Evolutionary conservation across 2,888 invertebrate species (phyloP).

Genomic region (Conchocele bisecta): DNA sequence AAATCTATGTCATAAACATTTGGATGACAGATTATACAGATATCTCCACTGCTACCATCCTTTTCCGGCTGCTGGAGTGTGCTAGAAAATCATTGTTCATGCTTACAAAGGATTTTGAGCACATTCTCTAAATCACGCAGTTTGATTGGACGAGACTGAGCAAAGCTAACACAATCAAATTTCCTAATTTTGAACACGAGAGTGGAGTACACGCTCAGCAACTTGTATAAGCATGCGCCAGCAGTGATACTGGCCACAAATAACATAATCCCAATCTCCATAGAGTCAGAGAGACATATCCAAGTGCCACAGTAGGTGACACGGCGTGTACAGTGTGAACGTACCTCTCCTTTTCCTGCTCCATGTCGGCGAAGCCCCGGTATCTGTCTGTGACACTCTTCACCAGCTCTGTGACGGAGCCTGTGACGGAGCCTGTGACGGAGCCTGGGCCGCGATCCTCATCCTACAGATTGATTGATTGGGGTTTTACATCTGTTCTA

Average conservation of each 20-base stretch:
- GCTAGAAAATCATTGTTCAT: too few relatives aligned
- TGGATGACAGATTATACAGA: neutral
- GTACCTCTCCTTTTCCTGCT: constrained; percentile 74
- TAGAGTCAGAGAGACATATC: neutral
- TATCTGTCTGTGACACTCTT: constrained; percentile 79
- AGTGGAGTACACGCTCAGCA: too few relatives aligned
- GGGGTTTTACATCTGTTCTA: too few relatives aligned
- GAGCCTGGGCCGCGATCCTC: constrained; percentile 60
- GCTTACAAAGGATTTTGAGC: too few relatives aligned
- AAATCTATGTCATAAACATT: too few relatives aligned
- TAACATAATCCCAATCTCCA: neutral
- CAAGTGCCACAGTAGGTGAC: neutral
- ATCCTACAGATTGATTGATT: constrained; percentile 68
- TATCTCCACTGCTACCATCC: neutral
- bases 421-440: constrained; percentile 73
- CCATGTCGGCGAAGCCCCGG: constrained; percentile 73
- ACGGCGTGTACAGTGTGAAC: constrained; percentile 12
- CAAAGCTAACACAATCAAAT: too few relatives aligned
- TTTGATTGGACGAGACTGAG: too few relatives aligned
- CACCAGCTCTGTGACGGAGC: constrained; percentile 77
- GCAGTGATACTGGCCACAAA: too few relatives aligned
- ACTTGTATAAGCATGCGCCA: neutral
- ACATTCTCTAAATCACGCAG: too few relatives aligned
- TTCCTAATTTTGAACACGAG: too few relatives aligned
- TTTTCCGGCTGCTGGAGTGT: neutral